These are phyloP conservation scores for Bostrychus sinensis DNA, from an alignment of 2,113 vertebrate genomes.

Conservation along the genomic window DNA sequence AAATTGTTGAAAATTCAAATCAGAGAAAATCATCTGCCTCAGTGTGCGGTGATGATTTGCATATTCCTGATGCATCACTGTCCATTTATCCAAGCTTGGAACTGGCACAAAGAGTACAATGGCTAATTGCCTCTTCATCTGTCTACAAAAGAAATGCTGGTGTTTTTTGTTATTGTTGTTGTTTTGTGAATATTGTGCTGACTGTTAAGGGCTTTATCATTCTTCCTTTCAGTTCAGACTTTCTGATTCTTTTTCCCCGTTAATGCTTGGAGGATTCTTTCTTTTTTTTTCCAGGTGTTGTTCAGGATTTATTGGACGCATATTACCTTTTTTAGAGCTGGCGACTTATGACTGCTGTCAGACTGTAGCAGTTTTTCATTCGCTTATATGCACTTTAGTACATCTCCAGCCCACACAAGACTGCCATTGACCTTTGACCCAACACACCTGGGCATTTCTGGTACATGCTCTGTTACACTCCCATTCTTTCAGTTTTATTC, in stretches of 20 bases:
- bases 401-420: slow-evolving; percentile 29
- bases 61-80: too few species aligned
- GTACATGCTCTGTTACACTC: slow-evolving; percentile 6
- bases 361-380: slow-evolving; percentile 32
- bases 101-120: too few species aligned
- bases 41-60: too few species aligned
- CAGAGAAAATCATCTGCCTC: too few species aligned
- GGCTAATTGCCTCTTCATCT: too few species aligned
- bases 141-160: too few species aligned
- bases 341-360: slow-evolving; percentile 53
- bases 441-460: slow-evolving; percentile 20
- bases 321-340: slow-evolving; percentile 40
- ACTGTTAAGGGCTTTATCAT: too few species aligned
- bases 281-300: slow-evolving; percentile 10
- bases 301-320: slow-evolving; percentile 59
- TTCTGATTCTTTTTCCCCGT: background rate
- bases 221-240: background rate
- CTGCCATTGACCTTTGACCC: slow-evolving; percentile 39
- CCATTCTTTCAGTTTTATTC: background rate
- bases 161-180: too few species aligned
- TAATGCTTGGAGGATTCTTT: background rate
- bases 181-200: too few species aligned
- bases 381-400: slow-evolving; percentile 39
- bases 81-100: too few species aligned
- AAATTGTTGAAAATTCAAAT: too few species aligned